These are phyloP conservation scores for Aegotheles bennettii DNA, from an alignment of 2,113 vertebrate genomes.

Conservation along the genomic window DNA sequence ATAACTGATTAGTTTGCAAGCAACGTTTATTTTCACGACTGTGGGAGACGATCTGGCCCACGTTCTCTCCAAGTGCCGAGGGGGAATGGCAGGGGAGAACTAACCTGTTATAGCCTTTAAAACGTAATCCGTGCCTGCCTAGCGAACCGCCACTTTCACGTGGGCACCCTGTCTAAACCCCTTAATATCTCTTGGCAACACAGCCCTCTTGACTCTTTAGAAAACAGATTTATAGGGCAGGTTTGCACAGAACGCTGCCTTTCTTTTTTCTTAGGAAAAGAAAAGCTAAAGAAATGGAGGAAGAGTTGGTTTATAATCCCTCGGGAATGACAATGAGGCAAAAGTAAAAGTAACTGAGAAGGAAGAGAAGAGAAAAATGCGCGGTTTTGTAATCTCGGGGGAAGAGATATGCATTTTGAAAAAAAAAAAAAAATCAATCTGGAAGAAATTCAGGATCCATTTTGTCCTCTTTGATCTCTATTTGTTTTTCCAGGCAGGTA, in stretches of 20 bases:
- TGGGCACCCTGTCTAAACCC: slow-evolving; percentile 42
- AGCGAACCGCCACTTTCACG: slow-evolving; percentile 17
- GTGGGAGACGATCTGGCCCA: not conserved
- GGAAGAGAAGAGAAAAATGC: not conserved
- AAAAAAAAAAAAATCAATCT: slow-evolving; percentile 2
- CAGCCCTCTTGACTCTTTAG: not conserved
- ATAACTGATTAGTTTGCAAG: slow-evolving; percentile 19
- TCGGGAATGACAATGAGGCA: not conserved
- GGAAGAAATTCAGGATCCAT: slow-evolving; percentile 52
- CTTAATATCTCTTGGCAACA: slow-evolving; percentile 52
- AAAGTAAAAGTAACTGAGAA: not conserved
- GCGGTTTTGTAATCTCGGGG: not conserved
- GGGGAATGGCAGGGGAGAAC: not conserved
- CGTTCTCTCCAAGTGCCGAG: not conserved
- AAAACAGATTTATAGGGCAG: slow-evolving; percentile 17
- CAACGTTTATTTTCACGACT: not conserved
- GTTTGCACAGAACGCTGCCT: not conserved
- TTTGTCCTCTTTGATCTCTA: slow-evolving; percentile 69
- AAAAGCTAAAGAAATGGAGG: not conserved
- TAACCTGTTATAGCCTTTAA: slow-evolving; percentile 22
- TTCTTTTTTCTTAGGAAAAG: not conserved
- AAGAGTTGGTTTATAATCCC: not conserved
- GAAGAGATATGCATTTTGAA: not conserved
- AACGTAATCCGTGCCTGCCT: not conserved
- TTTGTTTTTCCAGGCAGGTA: slow-evolving; percentile 65